A percentile compares a stretch with the other conserved stretches of the same genome.
Evolutionary conservation across 64 coral and sea anemone species (phyloP).

Genomic region (Hydrozoanthus tunicans): DNA sequence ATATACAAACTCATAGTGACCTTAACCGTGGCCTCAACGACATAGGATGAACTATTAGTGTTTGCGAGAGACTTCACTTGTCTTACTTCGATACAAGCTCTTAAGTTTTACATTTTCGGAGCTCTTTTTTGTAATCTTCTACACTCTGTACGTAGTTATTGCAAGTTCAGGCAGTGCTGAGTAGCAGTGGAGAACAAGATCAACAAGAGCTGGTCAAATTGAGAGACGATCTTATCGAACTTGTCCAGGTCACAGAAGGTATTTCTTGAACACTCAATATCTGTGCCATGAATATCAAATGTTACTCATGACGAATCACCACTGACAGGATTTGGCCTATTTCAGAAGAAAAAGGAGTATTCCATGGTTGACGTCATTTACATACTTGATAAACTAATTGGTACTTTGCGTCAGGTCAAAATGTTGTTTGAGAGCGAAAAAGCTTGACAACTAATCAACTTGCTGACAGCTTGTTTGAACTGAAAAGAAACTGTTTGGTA

Average conservation of each 20-base stretch:
- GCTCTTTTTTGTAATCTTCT: neutral
- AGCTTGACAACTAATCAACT: too few relatives aligned
- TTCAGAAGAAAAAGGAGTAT: too few relatives aligned
- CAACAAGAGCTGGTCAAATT: slow-evolving; percentile 80
- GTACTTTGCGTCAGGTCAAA: too few relatives aligned
- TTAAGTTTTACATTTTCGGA: neutral
- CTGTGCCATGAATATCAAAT: neutral
- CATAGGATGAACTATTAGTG: neutral
- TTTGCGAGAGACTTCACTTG: too few relatives aligned
- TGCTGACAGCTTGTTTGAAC: too few relatives aligned
- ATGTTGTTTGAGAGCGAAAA: too few relatives aligned
- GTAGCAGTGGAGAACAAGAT: slow-evolving; percentile 58
- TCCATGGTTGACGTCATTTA: too few relatives aligned
- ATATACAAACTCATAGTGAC: neutral
- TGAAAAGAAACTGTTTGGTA: too few relatives aligned
- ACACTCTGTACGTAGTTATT: slow-evolving; percentile 47
- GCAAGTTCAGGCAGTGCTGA: slow-evolving; percentile 69
- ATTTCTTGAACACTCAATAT: neutral
- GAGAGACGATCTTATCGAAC: slow-evolving; percentile 82
- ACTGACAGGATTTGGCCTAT: too few relatives aligned
- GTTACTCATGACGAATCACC: too few relatives aligned
- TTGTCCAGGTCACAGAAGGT: slow-evolving; percentile 95
- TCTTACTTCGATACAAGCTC: neutral
- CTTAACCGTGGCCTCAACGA: neutral
- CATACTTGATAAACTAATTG: too few relatives aligned